Evolutionary conservation across 2,888 invertebrate species (phyloP).

Genomic region (Phalangium opilio): DNA sequence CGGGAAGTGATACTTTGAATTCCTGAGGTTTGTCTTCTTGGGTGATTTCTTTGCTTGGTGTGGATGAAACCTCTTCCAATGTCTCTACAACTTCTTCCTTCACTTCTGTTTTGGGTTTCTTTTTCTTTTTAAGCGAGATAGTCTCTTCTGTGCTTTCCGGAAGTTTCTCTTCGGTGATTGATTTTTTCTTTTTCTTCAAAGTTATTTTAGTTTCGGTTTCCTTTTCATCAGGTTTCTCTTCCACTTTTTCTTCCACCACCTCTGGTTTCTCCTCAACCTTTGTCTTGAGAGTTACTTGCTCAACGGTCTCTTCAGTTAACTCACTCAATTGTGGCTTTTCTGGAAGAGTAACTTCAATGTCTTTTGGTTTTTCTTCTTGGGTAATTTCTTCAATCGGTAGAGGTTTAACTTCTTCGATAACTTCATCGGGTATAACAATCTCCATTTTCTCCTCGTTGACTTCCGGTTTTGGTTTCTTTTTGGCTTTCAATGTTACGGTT

Average conservation of each 20-base stretch:
- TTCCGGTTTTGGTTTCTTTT: slow-evolving; percentile 25
- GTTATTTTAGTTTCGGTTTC: slow-evolving; percentile 9
- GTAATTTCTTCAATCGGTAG: slow-evolving; percentile 19
- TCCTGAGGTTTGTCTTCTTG: too few species aligned
- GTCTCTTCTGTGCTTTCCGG: neutral
- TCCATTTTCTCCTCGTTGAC: neutral
- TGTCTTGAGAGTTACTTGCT: slow-evolving; percentile 4
- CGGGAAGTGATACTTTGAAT: neutral
- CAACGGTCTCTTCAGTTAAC: slow-evolving; percentile 15
- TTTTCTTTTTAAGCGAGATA: neutral
- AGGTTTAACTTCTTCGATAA: slow-evolving; percentile 19
- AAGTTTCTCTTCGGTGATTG: slow-evolving; percentile 3
- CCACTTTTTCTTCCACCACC: slow-evolving; percentile 2
- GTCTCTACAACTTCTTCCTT: neutral
- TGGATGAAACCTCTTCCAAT: neutral
- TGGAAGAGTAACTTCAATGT: slow-evolving; percentile 2
- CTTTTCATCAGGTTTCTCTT: slow-evolving; percentile 11
- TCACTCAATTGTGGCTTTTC: slow-evolving; percentile 11
- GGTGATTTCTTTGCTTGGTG: too few species aligned
- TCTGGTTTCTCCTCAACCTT: slow-evolving; percentile 14
- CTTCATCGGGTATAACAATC: slow-evolving; percentile 16
- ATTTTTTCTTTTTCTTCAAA: slow-evolving; percentile 14
- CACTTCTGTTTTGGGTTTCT: neutral
- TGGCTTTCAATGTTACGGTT: slow-evolving; percentile 23
- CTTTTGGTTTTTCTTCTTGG: slow-evolving; percentile 6